phyloP scores from a whole-genome alignment of 2,113 vertebrate species.

The Tetrax tetrax region DNA sequence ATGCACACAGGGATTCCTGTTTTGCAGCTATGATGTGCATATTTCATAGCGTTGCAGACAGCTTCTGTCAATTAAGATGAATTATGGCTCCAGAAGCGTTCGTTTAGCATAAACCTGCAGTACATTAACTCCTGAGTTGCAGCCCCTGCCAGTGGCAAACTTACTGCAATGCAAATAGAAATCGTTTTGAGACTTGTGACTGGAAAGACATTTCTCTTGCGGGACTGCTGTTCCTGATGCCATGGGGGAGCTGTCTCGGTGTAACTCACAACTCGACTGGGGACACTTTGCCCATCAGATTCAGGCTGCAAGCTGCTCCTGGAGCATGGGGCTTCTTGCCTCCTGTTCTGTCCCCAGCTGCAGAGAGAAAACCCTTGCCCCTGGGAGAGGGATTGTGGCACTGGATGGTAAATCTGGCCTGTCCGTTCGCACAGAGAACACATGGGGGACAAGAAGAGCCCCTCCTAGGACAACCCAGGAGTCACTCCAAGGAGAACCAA shows the following conservation, averaged over 20 bases:
- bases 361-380: neutral
- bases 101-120: conserved; percentile 24
- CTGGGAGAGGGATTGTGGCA: neutral
- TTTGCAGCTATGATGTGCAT: conserved; percentile 5
- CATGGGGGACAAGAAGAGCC: neutral
- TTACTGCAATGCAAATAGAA: conserved; percentile 34
- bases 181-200: neutral
- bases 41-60: conserved; percentile 42
- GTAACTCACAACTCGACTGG: accelerated
- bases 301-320: neutral
- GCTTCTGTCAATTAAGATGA: conserved; percentile 55
- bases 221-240: neutral
- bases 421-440: neutral
- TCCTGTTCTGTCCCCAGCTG: neutral
- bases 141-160: conserved; percentile 9
- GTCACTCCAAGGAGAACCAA: neutral
- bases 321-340: neutral
- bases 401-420: neutral
- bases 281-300: neutral
- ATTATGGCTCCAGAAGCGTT: conserved; percentile 26
- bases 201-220: neutral
- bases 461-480: neutral
- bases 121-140: conserved; percentile 46
- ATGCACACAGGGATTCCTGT: conserved; percentile 59
- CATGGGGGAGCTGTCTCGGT: neutral